Evolutionary conservation across 2,113 vertebrate species (phyloP).

Genomic region (Sinocyclocheilus maitianheensis): DNA sequence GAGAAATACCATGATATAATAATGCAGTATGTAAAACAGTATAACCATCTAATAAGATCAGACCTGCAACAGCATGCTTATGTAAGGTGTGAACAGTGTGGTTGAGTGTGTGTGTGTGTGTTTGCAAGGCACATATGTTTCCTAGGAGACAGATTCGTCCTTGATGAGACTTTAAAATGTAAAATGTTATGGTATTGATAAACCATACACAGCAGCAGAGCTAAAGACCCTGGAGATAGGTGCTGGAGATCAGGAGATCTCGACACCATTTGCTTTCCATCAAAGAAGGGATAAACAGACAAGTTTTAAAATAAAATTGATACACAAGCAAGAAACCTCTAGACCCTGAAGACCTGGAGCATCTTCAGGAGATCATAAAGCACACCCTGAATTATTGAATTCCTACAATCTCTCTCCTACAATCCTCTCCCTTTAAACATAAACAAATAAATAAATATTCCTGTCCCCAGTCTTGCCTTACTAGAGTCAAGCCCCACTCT

Average conservation of each 20-base stretch:
- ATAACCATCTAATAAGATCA: neutral
- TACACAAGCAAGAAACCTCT: constrained; percentile 2
- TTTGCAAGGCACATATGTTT: constrained; percentile 10
- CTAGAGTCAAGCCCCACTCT: neutral
- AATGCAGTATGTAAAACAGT: neutral
- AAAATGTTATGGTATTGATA: constrained; percentile 39
- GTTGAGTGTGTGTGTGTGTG: neutral
- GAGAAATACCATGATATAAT: neutral
- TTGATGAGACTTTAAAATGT: constrained; percentile 5
- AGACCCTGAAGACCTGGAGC: constrained; percentile 5
- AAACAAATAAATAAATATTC: constrained; percentile 46
- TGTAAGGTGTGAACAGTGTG: neutral
- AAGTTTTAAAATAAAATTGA: constrained; percentile 41
- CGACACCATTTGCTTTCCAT: neutral
- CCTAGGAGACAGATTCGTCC: constrained; percentile 18
- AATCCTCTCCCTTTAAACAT: constrained; percentile 18
- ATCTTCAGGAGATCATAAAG: constrained; percentile 10
- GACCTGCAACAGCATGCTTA: neutral
- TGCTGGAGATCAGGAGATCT: neutral
- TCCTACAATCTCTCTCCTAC: neutral
- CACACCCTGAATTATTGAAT: constrained; percentile 34
- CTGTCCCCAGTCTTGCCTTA: neutral
- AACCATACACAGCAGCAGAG: neutral
- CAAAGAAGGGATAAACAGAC: constrained; percentile 23
- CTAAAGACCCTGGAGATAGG: neutral